Conservation (phyloP, 2,113 vertebrate species). For the Athene cunicularia region DNA sequence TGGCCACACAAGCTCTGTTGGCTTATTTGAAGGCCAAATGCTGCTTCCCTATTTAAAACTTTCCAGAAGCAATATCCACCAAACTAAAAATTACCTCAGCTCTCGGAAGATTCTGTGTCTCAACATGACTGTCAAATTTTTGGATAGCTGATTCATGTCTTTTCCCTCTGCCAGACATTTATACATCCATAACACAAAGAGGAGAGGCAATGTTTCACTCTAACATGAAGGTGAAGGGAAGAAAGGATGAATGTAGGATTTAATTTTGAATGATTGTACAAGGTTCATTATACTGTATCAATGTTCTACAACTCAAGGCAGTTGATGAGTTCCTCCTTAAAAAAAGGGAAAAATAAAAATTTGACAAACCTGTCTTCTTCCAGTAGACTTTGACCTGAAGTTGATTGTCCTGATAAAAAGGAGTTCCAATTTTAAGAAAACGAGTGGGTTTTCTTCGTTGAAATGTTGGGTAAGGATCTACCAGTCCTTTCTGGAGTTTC, state of each 20-base stretch:
- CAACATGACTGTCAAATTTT: not conserved
- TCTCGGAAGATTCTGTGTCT: not conserved
- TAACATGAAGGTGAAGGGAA: not conserved
- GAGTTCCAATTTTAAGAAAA: slow-evolving; percentile 87
- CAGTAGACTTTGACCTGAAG: slow-evolving; percentile 95
- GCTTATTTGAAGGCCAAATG: not conserved
- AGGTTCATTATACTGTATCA: not conserved
- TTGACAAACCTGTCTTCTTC: slow-evolving; percentile 87
- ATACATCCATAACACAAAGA: not conserved
- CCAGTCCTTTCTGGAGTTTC: slow-evolving; percentile 54
- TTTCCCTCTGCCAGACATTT: not conserved
- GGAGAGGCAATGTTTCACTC: not conserved
- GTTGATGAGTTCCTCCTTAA: not conserved
- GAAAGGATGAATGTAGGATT: not conserved
- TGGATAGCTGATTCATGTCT: not conserved
- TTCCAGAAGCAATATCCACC: not conserved
- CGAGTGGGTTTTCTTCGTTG: slow-evolving; percentile 77
- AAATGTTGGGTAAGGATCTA: slow-evolving; percentile 59
- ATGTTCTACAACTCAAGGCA: not conserved
- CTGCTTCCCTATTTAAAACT: not conserved
- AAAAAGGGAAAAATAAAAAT: not conserved
- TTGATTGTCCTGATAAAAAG: slow-evolving; percentile 89
- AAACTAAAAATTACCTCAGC: not conserved
- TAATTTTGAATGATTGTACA: not conserved
- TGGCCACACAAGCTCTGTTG: not conserved